These are phyloP conservation scores for Tachypleus tridentatus DNA, from an alignment of 1,140 invertebrate species.

Conservation along the genomic window DNA sequence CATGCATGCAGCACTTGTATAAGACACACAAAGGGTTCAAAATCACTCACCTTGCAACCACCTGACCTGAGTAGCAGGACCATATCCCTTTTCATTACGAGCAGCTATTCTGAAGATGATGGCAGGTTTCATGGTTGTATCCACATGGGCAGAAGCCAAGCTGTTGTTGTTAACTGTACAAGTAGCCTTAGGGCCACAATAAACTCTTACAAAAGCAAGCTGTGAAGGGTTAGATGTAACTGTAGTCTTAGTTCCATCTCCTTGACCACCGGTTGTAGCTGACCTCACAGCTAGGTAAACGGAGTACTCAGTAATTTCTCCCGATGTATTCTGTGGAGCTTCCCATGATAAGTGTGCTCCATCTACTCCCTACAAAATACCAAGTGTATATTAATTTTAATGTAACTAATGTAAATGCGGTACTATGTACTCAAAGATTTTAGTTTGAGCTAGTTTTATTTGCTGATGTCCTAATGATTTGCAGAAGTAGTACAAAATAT, in stretches of 20 bases:
- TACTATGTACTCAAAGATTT: too few species aligned
- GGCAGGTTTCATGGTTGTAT: slow-evolving; percentile 91
- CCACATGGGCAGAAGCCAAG: slow-evolving; percentile 82
- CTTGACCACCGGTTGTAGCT: slow-evolving; percentile 30
- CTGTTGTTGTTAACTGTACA: slow-evolving; percentile 80
- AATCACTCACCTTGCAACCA: slow-evolving; percentile 66
- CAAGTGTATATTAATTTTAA: background rate
- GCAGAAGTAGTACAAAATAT: too few species aligned
- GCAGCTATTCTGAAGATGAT: slow-evolving; percentile 99
- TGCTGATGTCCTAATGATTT: too few species aligned
- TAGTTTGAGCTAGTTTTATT: too few species aligned
- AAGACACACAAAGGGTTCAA: too few species aligned
- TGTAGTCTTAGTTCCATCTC: slow-evolving; percentile 29
- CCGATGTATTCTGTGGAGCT: slow-evolving; percentile 79
- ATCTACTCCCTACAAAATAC: slow-evolving; percentile 43
- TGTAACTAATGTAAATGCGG: background rate
- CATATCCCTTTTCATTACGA: slow-evolving; percentile 96
- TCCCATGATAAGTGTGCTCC: slow-evolving; percentile 97
- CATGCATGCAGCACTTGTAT: too few species aligned
- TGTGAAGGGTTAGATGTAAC: slow-evolving; percentile 50
- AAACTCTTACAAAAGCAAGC: slow-evolving; percentile 92
- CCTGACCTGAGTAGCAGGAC: slow-evolving; percentile 97
- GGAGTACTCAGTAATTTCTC: slow-evolving; percentile 93
- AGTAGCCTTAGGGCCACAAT: slow-evolving; percentile 81
- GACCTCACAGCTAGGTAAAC: slow-evolving; percentile 92